Base-by-base conservation (phyloP, 2,888 invertebrate species). In the Itoplectis maculator region DNA sequence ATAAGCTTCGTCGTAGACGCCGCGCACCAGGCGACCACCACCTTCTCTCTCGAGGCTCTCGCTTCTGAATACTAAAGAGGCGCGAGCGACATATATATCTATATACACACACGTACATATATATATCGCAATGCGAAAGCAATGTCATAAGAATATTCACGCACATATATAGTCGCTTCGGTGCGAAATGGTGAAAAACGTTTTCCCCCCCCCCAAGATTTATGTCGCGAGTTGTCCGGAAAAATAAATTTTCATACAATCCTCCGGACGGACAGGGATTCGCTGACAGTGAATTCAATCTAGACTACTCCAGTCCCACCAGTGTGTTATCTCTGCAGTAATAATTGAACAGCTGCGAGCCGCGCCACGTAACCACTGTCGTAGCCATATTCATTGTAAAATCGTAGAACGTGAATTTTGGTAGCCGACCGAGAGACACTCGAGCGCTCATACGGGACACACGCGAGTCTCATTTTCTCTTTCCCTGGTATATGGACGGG, bases 41-140 rank as follows among this genome's bases (percentile, higher is more conserved):
- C 23, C 51, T n/a, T n/a, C n/a, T 51, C 69, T 69, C 69, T 66
- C 29, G 63, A 54, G 77, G 70, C 69, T 74, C 78, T 70, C 74
- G 69, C 82, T 79, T 66, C 66, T 78, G 82, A 82, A 82, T 82
- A 79, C 82, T 79, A 82, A 82, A 75, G 63, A 82, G 78, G 15
- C 74, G 23, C 47, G 35, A 49, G 18, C 47, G 45, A 35, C 45
- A 23, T 59, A 13, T 47, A 45, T 45, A 35, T 40, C 8, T 37
- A 40, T 40, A n/a, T 35, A 54, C 29, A 13, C 40, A 59, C 15
- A 42, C 7, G 40, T n/a, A 47, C 13, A 20, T 51, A 42, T 23
- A 40, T 29, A 37, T 54, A 54, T 18, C n/a, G 29, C 45, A 7
- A 18, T 69, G 51, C 69, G 40, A 69, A 69, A 51, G 51, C 69